Evolutionary conservation across 2,113 vertebrate genomes (phyloP).

Genomic region (Oxyruncus cristatus): DNA sequence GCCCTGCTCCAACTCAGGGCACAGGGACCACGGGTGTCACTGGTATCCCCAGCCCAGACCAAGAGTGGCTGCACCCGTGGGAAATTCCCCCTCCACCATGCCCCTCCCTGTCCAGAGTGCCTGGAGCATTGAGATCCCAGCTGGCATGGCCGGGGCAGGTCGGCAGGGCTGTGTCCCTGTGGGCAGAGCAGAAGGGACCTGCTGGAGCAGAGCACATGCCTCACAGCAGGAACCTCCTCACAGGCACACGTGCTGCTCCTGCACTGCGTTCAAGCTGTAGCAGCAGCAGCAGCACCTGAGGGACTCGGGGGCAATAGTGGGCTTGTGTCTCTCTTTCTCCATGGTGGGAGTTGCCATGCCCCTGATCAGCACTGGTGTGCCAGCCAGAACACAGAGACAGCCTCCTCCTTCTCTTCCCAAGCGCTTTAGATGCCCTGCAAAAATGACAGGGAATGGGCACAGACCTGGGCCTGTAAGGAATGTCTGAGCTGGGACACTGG

Average conservation of each 20-base stretch:
- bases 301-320: neutral
- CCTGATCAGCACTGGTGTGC: neutral
- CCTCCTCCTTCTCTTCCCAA: neutral
- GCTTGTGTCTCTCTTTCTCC: neutral
- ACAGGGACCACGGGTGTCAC: neutral
- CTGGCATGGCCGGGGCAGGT: neutral
- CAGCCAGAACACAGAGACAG: neutral
- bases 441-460: accelerated
- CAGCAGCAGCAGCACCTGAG: neutral
- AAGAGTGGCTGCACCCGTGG: neutral
- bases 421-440: neutral
- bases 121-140: neutral
- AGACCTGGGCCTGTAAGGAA: neutral
- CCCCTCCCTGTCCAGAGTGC: neutral
- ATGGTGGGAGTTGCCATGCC: neutral
- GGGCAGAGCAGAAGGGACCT: accelerated
- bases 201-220: neutral
- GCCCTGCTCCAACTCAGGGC: neutral
- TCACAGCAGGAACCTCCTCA: neutral
- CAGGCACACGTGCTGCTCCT: neutral
- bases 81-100: neutral
- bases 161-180: neutral
- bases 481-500: neutral
- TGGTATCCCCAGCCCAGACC: neutral
- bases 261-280: neutral